Percentiles rank a stretch among this genome's conserved stretches.
Evolutionary conservation across 2,888 invertebrate genomes (phyloP).

Genomic region (Dysmachus trigonus): DNA sequence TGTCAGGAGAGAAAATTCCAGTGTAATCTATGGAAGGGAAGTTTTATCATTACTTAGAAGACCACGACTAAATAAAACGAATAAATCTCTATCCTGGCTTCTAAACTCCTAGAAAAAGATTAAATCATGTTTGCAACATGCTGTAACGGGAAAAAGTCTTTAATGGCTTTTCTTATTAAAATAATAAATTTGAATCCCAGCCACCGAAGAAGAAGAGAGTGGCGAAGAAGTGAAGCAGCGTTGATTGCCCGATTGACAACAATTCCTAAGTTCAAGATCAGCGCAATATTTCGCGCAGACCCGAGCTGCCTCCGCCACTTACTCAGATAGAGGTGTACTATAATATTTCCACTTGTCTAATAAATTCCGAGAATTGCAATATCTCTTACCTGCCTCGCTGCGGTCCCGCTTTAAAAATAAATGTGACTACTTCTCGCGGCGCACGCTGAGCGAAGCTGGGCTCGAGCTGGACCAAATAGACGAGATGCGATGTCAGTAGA

Average conservation of each 20-base stretch:
- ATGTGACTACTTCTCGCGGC: background rate
- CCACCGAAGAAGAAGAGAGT: background rate
- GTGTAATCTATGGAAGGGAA: no score
- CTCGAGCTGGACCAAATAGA: background rate
- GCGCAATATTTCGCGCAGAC: background rate
- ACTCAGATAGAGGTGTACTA: background rate
- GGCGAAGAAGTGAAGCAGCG: background rate
- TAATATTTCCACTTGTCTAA: background rate
- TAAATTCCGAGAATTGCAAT: background rate
- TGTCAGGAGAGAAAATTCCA: no score
- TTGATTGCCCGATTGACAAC: background rate
- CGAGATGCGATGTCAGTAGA: background rate
- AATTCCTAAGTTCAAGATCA: background rate
- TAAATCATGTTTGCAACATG: background rate
- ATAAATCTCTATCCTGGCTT: background rate
- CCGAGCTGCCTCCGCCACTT: background rate
- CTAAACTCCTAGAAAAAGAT: background rate
- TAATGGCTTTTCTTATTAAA: background rate
- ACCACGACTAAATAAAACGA: background rate
- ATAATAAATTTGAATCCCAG: background rate
- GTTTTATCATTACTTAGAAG: background rate
- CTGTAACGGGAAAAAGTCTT: background rate
- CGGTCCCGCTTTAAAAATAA: slow-evolving; percentile 19
- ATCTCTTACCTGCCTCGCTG: background rate
- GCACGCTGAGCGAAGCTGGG: background rate